These are phyloP conservation scores for Thalassophryne amazonica DNA, from an alignment of 2,797 vertebrate species.

Conservation along the genomic window DNA sequence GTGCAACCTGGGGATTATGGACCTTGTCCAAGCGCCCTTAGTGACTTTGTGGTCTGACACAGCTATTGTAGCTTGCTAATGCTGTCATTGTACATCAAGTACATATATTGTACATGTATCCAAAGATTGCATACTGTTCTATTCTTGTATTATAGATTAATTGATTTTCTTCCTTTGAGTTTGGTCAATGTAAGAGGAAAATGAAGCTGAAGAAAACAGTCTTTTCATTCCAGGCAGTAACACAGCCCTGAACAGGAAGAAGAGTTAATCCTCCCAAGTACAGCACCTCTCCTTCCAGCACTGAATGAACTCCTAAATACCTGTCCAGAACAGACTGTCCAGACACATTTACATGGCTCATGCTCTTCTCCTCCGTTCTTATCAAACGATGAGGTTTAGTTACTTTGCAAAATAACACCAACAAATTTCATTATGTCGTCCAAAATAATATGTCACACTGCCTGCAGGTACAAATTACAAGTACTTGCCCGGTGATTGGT, in stretches of 20 bases:
- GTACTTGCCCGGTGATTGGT: too few relatives aligned
- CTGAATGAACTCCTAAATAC: slow-evolving; percentile 24
- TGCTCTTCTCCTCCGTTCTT: slow-evolving; percentile 22
- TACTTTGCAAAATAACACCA: too few relatives aligned
- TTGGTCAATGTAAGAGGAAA: background rate
- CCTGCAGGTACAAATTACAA: too few relatives aligned
- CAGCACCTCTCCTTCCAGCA: background rate
- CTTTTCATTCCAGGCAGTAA: background rate
- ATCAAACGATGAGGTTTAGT: slow-evolving; percentile 10
- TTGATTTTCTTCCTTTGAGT: background rate
- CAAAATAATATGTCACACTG: too few relatives aligned
- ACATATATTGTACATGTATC: too few relatives aligned
- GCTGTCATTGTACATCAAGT: too few relatives aligned
- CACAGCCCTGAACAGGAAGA: background rate
- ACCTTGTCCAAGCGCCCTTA: too few relatives aligned
- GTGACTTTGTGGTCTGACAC: too few relatives aligned
- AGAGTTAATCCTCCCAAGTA: background rate
- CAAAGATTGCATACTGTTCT: too few relatives aligned
- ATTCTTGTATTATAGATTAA: background rate
- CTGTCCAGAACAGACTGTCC: slow-evolving; percentile 21
- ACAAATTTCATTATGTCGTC: too few relatives aligned
- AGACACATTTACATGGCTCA: slow-evolving; percentile 14
- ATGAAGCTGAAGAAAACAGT: background rate
- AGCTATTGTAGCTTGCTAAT: too few relatives aligned
- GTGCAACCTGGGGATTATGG: too few relatives aligned